Base-by-base conservation (phyloP, 2,113 vertebrate genomes). In the Colistium nudipinnis region DNA sequence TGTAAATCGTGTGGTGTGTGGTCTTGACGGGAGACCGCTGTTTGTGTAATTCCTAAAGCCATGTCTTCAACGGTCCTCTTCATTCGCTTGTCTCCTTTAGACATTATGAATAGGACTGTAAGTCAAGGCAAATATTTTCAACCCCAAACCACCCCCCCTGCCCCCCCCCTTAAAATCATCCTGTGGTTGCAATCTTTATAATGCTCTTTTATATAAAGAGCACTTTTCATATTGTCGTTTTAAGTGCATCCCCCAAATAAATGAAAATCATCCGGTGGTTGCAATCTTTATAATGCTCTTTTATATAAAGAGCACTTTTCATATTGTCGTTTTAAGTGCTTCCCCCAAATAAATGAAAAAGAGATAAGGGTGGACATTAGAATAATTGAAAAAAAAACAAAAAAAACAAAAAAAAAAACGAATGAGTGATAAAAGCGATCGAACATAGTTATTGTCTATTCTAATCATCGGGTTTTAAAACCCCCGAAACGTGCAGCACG, bases 1-100 rank as follows among this genome's bases (percentile, higher is more conserved):
- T 70, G 53, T 86, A 81, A 81, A 85, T 91, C 87, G 83, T 83
- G 76, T 68, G 28, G 63, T 69, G 55, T 62, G 49, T 76, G 71
- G 62, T 57, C 76, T 69, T 78, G 72, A 78, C 65, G 60, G 66
- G 57, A 68, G 69, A 52, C 70, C 54, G 75, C 66, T 74, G 65
- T 74, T 70, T 74, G 43, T 53, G 72, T 79, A 59, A 54, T 73
- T 49, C 62, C 69, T 71, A 49, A 62, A 78, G 63, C 57, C 70
- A 14, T 14, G 54, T 77, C 51, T 78, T 71, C n/a, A n/a, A 60
- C 76, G 74, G 64, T 73, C 38, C 33, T 67, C 60, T 62, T 75
- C 47, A 48, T 68, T 83, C 53, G 63, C 59, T 59, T 54, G 53
- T 62, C 68, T n/a, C 4, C 45, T 78, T 56, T 62, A 36, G 17